Evolutionary conservation across 2,888 invertebrate species (phyloP).

Genomic region (Camptogramma bilineatum): DNA sequence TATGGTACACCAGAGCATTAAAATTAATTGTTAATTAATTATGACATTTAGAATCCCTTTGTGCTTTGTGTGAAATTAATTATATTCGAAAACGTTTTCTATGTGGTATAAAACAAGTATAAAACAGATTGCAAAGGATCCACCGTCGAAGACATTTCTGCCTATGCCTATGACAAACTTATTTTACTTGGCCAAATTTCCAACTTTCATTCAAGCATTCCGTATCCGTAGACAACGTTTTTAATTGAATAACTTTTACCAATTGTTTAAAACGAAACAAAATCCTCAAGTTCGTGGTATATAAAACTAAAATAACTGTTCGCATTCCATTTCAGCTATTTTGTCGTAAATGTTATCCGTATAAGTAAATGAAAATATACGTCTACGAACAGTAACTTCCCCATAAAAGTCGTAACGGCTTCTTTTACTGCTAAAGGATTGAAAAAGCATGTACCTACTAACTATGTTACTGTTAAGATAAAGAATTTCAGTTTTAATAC

Average conservation of each 20-base stretch:
- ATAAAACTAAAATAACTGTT: constrained; percentile 2
- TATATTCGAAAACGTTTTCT: not conserved
- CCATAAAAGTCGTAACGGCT: constrained; percentile 22
- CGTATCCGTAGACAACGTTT: not conserved
- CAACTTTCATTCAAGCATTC: not conserved
- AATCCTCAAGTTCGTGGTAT: not conserved
- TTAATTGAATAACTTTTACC: constrained; percentile 10
- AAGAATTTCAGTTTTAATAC: constrained; percentile 3
- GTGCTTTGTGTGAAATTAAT: not conserved
- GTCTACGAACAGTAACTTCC: constrained; percentile 15
- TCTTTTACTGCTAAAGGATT: constrained; percentile 24
- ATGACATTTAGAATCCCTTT: not conserved
- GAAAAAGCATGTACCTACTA: constrained; percentile 6
- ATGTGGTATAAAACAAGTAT: not conserved
- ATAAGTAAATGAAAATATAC: constrained; percentile 25
- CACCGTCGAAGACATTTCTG: not conserved
- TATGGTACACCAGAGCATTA: too few relatives aligned
- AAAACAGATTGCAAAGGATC: not conserved
- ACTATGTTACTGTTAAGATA: constrained; percentile 13
- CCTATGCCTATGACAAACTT: not conserved
- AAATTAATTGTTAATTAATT: not conserved
- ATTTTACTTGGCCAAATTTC: not conserved
- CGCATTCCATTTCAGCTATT: not conserved
- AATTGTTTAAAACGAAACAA: constrained; percentile 8
- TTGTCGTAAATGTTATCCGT: constrained; percentile 3